phyloP scores from a whole-genome alignment of 2,888 invertebrate genomes.

The Calameuta filiformis region DNA sequence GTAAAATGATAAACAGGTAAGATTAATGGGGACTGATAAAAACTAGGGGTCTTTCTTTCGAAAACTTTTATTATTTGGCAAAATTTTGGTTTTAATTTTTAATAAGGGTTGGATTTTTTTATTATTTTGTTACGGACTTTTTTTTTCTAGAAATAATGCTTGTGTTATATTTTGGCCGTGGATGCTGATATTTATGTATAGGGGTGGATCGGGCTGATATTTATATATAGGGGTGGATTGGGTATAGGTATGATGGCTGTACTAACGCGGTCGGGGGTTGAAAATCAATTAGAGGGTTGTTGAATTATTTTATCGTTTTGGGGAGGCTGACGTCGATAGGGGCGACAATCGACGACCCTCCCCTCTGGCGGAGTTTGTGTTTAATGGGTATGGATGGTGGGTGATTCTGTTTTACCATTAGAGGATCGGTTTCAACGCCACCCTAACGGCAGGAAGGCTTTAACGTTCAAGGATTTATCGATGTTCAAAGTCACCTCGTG shows the following conservation, averaged over 20 bases:
- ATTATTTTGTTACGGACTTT: background rate
- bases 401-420: background rate
- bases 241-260: background rate
- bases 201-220: background rate
- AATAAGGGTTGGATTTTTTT: background rate
- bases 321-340: background rate
- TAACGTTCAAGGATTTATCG: background rate
- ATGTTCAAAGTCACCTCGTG: background rate
- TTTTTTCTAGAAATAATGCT: too few species aligned
- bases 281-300: background rate
- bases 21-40: background rate
- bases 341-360: background rate
- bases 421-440: background rate
- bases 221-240: background rate
- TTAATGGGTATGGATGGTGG: background rate
- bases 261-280: background rate
- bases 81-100: background rate
- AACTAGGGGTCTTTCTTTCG: background rate
- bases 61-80: background rate
- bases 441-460: background rate
- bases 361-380: background rate
- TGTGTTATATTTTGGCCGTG: background rate
- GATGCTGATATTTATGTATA: background rate
- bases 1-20: background rate
- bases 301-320: background rate